A percentile compares a stretch with the other conserved stretches of the same genome.
These are phyloP conservation scores for Sthenelais limicola DNA, from an alignment of 2,888 invertebrate genomes.

Conservation along the genomic window DNA sequence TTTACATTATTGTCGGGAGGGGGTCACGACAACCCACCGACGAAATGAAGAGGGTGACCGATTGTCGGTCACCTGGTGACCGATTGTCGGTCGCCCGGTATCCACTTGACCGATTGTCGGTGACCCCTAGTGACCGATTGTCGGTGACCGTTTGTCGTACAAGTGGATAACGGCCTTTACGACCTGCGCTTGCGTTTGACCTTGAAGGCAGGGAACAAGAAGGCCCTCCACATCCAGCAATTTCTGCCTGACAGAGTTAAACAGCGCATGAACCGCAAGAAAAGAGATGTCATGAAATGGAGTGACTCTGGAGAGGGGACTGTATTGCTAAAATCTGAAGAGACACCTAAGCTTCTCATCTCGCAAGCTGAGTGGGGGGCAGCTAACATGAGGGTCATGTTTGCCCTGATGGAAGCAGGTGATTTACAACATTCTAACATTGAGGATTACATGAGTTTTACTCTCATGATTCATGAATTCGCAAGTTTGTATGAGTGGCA, in stretches of 20 bases:
- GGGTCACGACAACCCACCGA: too few species aligned
- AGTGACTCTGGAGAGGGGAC: neutral
- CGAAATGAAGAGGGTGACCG: too few species aligned
- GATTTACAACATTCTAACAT: neutral
- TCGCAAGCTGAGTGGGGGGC: too few species aligned
- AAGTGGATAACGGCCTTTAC: too few species aligned
- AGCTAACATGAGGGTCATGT: too few species aligned
- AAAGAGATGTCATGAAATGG: neutral
- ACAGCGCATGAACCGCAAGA: neutral
- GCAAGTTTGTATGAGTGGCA: slow-evolving; percentile 1
- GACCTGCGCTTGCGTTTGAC: neutral
- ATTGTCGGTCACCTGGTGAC: too few species aligned
- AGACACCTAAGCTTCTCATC: neutral
- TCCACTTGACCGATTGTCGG: too few species aligned
- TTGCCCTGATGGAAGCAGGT: too few species aligned
- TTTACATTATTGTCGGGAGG: too few species aligned
- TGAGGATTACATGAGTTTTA: neutral
- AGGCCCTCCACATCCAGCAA: neutral
- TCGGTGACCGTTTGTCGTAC: too few species aligned
- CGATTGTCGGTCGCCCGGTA: too few species aligned
- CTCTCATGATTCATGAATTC: neutral
- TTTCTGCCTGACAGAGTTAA: neutral
- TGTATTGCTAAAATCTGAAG: neutral
- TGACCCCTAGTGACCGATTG: too few species aligned
- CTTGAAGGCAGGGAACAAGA: neutral